These are phyloP conservation scores for Chlamydotis undulata DNA, from an alignment of 2,113 vertebrate species.

Conservation along the genomic window DNA sequence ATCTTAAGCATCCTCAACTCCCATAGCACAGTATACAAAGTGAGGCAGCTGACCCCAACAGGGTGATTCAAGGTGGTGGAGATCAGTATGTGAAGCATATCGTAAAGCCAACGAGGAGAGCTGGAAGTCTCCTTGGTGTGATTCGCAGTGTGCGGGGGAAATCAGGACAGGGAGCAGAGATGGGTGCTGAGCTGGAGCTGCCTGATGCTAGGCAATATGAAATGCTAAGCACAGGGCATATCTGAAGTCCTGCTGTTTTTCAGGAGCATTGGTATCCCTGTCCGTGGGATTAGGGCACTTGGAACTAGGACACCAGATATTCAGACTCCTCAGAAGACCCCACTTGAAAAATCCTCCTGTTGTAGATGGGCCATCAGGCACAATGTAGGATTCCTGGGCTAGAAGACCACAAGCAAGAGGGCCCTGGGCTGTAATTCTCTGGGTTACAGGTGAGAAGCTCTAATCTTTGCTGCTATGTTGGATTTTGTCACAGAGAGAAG, in stretches of 20 bases:
- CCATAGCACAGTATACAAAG: neutral
- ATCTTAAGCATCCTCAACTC: neutral
- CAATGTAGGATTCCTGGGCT: neutral
- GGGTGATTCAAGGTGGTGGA: neutral
- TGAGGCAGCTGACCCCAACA: neutral
- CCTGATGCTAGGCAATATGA: neutral
- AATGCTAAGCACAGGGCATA: neutral
- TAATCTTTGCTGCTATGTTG: neutral
- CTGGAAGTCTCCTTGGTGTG: neutral
- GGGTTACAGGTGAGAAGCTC: neutral
- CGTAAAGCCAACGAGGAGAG: neutral
- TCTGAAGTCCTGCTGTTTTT: neutral
- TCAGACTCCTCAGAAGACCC: neutral
- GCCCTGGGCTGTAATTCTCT: neutral
- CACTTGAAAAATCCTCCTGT: neutral
- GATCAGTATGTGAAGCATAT: neutral
- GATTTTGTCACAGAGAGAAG: neutral
- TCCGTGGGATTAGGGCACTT: neutral
- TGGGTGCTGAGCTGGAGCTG: neutral
- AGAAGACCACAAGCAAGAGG: neutral
- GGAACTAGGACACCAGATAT: neutral
- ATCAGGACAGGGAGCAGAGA: neutral
- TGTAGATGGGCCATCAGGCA: neutral
- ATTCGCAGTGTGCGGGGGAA: neutral
- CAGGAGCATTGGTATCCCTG: neutral